Evolutionary conservation across 2,797 vertebrate species (phyloP), one percentile per base, ranked within the genome.

Genomic region (Sarcophilus harrisii): DNA sequence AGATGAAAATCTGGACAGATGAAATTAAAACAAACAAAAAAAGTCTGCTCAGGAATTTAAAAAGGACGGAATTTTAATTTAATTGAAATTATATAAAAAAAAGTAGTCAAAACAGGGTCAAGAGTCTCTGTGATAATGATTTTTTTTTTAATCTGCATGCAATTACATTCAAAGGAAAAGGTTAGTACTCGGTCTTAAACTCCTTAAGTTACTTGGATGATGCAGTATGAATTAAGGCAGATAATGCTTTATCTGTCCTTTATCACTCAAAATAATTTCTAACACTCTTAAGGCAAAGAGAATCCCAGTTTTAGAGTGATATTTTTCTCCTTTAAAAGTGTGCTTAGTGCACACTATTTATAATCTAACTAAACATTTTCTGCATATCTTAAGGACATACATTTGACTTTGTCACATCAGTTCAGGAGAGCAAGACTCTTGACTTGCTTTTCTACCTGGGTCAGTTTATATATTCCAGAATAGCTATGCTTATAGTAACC

Each of bases 241-340:
- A 95, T 94, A 97, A 92, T 0, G 0, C 62, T 94, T 90, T 94
- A 96, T 57, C 73, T 49, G 18, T 81, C 57, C 73, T 95, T 58
- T 96, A 95, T 93, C 55, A 97, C 81, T 96, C 95, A 97, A 96
- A 96, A 96, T 93, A 96, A 96, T 95, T 96, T 97, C 90, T 90
- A 96, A 93, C 92, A 96, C 93, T 49, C 38, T 49, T 32, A 90
- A 87, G 30, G 52, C 29, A 95, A 91, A 91, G 94, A 95, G 96
- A 97, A 95, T 95, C 97, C 91, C 92, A 95, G 59, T 94, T 92
- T 93, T 58, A 96, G 96, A 93, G 94, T 97, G 94, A 29, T 95
- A 91, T 95, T 97, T 55, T 97, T 93, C 94, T 98, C 95, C 94
- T 87, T 60, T 91, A 57, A 96, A 97, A 81, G 91, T 93, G 57